Evolutionary conservation across 1,140 invertebrate species (phyloP).

Genomic region (Macrosteles quadrilineatus): DNA sequence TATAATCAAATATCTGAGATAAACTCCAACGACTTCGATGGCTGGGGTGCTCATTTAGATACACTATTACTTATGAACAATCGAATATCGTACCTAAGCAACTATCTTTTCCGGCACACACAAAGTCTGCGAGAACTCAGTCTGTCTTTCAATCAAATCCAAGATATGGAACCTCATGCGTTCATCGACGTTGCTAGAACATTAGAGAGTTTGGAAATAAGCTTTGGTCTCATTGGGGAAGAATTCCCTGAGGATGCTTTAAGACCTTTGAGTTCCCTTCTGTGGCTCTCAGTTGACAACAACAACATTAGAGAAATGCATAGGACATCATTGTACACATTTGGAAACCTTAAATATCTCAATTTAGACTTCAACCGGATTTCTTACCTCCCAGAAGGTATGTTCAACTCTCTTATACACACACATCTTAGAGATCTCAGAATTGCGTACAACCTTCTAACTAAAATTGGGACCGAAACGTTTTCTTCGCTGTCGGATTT

Average conservation of each 20-base stretch:
- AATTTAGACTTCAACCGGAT: slow-evolving; percentile 86
- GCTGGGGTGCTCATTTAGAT: slow-evolving; percentile 74
- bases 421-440: slow-evolving; percentile 72
- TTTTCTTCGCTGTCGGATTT: slow-evolving; percentile 64
- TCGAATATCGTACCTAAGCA: slow-evolving; percentile 70
- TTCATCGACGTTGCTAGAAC: slow-evolving; percentile 71
- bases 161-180: slow-evolving; percentile 71
- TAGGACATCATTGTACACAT: slow-evolving; percentile 61
- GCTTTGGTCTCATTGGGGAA: slow-evolving; percentile 78
- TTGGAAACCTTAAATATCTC: slow-evolving; percentile 74
- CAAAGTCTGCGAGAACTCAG: slow-evolving; percentile 79
- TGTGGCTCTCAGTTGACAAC: slow-evolving; percentile 86
- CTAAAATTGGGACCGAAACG: slow-evolving; percentile 59
- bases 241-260: slow-evolving; percentile 73
- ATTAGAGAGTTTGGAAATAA: slow-evolving; percentile 80
- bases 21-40: slow-evolving; percentile 67
- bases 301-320: slow-evolving; percentile 77
- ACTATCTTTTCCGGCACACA: slow-evolving; percentile 68
- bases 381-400: slow-evolving; percentile 59
- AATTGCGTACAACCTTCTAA: slow-evolving; percentile 71
- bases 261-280: slow-evolving; percentile 67
- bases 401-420: slow-evolving; percentile 69
- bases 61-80: slow-evolving; percentile 85
- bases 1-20: slow-evolving; percentile 83
- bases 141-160: slow-evolving; percentile 84